These are phyloP conservation scores for Apotomis capreana DNA, from an alignment of 2,888 invertebrate species.

Conservation along the genomic window DNA sequence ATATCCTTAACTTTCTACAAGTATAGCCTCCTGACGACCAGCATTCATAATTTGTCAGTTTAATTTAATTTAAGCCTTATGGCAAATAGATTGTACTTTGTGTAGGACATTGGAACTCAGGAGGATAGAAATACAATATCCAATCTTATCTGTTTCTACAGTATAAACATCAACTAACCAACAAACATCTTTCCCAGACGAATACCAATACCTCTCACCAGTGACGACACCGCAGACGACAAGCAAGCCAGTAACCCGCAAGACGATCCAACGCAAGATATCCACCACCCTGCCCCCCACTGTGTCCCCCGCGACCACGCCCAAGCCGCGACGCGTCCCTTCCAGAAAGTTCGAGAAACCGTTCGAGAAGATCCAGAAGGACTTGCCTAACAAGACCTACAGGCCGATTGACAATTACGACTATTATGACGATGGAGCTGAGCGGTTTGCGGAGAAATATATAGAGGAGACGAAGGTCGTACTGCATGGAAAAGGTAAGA, in stretches of 20 bases:
- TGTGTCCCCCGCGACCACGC: constrained; percentile 45
- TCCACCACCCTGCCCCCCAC: constrained; percentile 67
- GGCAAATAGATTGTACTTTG: too few species aligned
- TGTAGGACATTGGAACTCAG: too few species aligned
- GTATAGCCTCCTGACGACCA: too few species aligned
- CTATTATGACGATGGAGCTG: constrained; percentile 87
- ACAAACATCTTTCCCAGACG: constrained; percentile 57
- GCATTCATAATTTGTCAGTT: too few species aligned
- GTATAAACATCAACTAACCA: not conserved
- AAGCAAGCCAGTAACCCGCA: constrained; percentile 61
- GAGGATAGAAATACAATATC: too few species aligned
- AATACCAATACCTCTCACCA: constrained; percentile 76
- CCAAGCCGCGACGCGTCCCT: constrained; percentile 42
- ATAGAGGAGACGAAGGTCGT: constrained; percentile 83
- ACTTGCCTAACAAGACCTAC: constrained; percentile 57
- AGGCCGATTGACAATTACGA: constrained; percentile 84
- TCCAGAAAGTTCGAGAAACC: constrained; percentile 36
- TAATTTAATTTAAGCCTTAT: too few species aligned
- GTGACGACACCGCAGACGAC: constrained; percentile 64
- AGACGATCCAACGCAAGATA: constrained; percentile 67
- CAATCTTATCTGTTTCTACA: not conserved
- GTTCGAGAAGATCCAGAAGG: constrained; percentile 50
- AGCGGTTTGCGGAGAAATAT: constrained; percentile 75
- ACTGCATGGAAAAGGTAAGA: constrained; percentile 77
- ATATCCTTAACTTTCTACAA: too few species aligned